Evolutionary conservation across 2,888 invertebrate species (phyloP), one percentile per base, ranked within the genome.

Genomic region (Lissocephala sabroskyi): DNA sequence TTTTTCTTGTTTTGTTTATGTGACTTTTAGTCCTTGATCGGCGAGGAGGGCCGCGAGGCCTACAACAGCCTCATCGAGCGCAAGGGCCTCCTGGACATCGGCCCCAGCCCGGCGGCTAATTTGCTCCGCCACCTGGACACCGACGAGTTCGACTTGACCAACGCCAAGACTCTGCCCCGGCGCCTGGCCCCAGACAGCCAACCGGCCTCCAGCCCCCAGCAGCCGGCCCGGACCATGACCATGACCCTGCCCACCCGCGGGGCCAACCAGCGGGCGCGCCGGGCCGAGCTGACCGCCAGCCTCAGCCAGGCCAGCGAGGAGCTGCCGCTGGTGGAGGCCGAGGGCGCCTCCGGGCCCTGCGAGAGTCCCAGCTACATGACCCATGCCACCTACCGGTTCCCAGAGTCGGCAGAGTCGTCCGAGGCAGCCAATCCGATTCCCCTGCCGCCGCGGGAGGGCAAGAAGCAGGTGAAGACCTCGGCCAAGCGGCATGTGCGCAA

Each of bases 21-120:
- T n/a, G n/a, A n/a, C n/a, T n/a, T n/a, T 49, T 87, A 95, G 95
- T 90, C 91, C 19, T 91, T 92, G 19, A 88, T 96, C 68, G 93
- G 94, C 13, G 92, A 93, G 76, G 95, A 96, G 84, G 94, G 96
- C 39, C 95, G 95, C 80, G 90, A 93, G 78, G 98, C 96, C 0
- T 98, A 98, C 86, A 93, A 94, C 78, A 92, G 94, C 70, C 87
- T 98, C 43, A 95, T 98, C 45, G 96, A 97, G 80, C 88, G 91
- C 57, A 90, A 91, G 36, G 85, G 86, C 1, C 65, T 70, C 41
- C 56, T 76, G 29, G 71, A 67, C 44, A 60, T 73, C 0, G 74
- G 67, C 0, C 42, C 68, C 11, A 79, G 80, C 56, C 76, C 82
- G 6, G 79, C 65, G 0, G 70, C 67, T 1, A 84, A 48, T 2